Percentiles rank a stretch among this genome's conserved stretches.
Evolutionary conservation across 2,888 invertebrate genomes (phyloP).

Genomic region (Latheticus oryzae): DNA sequence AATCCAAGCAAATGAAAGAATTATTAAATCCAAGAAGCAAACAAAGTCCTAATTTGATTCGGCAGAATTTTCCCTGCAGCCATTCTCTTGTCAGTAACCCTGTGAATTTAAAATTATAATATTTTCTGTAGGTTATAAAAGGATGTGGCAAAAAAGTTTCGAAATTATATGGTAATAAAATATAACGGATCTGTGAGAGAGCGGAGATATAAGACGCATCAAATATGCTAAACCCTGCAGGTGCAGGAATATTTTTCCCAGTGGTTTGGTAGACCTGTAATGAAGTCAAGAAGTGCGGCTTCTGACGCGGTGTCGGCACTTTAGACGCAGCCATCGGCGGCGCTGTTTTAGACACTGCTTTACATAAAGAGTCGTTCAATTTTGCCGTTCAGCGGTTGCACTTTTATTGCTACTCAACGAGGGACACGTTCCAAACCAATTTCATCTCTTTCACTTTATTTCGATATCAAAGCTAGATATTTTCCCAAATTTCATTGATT

Average conservation of each 20-base stretch:
- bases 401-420: slow-evolving; percentile 45
- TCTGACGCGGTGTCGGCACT: slow-evolving; percentile 29
- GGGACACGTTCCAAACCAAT: slow-evolving; percentile 48
- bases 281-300: slow-evolving; percentile 39
- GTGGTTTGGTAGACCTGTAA: slow-evolving; percentile 47
- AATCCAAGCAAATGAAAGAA: too few relatives aligned
- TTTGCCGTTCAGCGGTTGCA: slow-evolving; percentile 31
- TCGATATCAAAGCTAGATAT: too few relatives aligned
- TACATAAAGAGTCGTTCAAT: slow-evolving; percentile 47
- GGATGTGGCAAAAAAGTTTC: slow-evolving; percentile 48
- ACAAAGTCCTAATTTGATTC: slow-evolving; percentile 49
- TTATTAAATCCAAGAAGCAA: slow-evolving; percentile 44
- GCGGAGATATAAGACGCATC: slow-evolving; percentile 51
- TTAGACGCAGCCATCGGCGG: slow-evolving; percentile 40
- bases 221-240: slow-evolving; percentile 55
- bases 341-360: slow-evolving; percentile 44
- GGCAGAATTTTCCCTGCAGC: too few relatives aligned
- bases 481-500: too few relatives aligned
- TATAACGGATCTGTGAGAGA: slow-evolving; percentile 48
- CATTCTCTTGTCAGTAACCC: slow-evolving; percentile 41
- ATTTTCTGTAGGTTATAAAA: too few relatives aligned
- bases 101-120: slow-evolving; percentile 50
- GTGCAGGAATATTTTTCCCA: slow-evolving; percentile 52
- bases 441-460: slow-evolving; percentile 46
- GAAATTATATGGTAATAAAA: slow-evolving; percentile 56